Evolutionary conservation across 2,113 vertebrate species (phyloP).

Genomic region (Sialia sialis): DNA sequence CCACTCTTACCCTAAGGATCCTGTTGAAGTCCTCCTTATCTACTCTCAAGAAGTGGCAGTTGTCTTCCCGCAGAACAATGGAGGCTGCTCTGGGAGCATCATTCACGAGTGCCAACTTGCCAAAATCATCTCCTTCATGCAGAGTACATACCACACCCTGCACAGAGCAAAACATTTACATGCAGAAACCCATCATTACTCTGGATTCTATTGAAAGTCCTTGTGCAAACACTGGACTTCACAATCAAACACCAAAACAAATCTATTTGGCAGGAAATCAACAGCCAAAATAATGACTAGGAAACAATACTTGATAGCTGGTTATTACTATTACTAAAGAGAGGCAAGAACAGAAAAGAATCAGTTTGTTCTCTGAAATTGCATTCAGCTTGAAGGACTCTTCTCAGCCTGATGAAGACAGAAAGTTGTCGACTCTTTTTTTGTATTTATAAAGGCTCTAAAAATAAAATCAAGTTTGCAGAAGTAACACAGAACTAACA

Average conservation of each 20-base stretch:
- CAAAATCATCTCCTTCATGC: conserved; percentile 97
- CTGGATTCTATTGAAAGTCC: conserved; percentile 35
- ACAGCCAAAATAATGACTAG: conserved; percentile 49
- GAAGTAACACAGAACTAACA: neutral
- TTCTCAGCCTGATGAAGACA: conserved; percentile 8
- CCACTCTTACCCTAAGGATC: conserved; percentile 87
- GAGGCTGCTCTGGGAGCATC: conserved; percentile 96
- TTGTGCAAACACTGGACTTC: conserved; percentile 53
- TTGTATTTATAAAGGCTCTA: neutral
- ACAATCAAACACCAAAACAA: conserved; percentile 60
- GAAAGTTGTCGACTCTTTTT: neutral
- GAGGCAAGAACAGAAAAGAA: conserved; percentile 60
- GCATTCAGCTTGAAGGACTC: conserved; percentile 3
- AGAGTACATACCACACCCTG: conserved; percentile 97
- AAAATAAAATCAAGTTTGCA: neutral
- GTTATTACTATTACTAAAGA: conserved; percentile 51
- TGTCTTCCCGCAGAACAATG: conserved; percentile 94
- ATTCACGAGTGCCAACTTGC: conserved; percentile 96
- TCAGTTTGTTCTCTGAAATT: conserved; percentile 45
- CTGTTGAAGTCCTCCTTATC: conserved; percentile 99
- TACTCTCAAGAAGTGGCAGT: conserved; percentile 96
- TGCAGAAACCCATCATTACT: conserved; percentile 57
- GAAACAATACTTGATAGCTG: conserved; percentile 63
- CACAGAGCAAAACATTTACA: conserved; percentile 49
- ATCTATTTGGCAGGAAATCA: conserved; percentile 62